Conservation (phyloP, 1,140 invertebrate species). For the Drosophila auraria region DNA sequence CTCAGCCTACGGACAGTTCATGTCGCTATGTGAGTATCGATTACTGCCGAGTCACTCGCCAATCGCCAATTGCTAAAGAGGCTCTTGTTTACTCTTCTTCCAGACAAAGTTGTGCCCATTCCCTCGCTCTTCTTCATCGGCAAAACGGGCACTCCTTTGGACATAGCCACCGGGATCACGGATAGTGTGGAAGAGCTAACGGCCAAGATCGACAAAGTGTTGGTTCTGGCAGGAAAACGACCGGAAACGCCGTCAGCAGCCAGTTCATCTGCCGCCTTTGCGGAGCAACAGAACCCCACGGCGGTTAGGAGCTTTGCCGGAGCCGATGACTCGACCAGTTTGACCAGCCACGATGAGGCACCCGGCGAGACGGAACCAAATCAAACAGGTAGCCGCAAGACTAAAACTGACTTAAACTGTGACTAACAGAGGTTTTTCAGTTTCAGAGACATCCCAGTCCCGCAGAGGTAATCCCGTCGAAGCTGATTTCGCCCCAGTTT, state of each 20-base stretch:
- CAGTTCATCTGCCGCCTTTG: background rate
- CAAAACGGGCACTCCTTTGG: slow-evolving; percentile 90
- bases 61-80: background rate
- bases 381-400: background rate
- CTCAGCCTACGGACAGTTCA: slow-evolving; percentile 91
- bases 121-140: slow-evolving; percentile 95
- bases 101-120: slow-evolving; percentile 93
- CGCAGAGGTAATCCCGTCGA: background rate
- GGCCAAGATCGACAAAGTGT: slow-evolving; percentile 86
- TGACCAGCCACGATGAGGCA: background rate
- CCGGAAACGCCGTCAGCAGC: slow-evolving; percentile 55
- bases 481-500: background rate
- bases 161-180: slow-evolving; percentile 89
- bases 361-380: background rate
- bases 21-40: slow-evolving; percentile 91
- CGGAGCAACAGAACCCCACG: background rate
- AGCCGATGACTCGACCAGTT: slow-evolving; percentile 28
- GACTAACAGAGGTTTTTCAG: background rate
- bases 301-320: slow-evolving; percentile 52
- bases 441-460: background rate
- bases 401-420: background rate
- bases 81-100: background rate
- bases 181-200: slow-evolving; percentile 85
- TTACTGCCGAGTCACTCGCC: background rate
- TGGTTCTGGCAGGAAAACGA: slow-evolving; percentile 75